Base-by-base conservation (phyloP, 2,113 vertebrate genomes). In the Xenopus laevis region DNA sequence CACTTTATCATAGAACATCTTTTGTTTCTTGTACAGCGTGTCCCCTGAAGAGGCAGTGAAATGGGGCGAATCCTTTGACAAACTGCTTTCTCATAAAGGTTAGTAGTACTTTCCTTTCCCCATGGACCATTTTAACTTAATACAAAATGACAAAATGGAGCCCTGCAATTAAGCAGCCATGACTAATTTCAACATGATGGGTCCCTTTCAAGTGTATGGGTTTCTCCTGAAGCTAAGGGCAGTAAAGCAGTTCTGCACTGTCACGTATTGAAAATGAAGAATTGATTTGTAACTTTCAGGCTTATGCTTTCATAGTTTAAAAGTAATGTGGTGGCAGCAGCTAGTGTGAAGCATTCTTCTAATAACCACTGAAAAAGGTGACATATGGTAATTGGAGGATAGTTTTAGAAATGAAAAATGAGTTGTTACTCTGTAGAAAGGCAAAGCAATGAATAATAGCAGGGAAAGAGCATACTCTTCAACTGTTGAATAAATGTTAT, bases 31-130 rank as follows among this genome's bases (percentile, higher is more conserved):
- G 53, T 79, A 68, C 89, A 98, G 95, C n/a, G 86, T 94, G 71
- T 84, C 92, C 78, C 83, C 89, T 64, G 94, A 95, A 83, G 88
- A 89, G 72, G 94, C 95, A 74, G 61, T 86, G 83, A 94, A 86
- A 80, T 98, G 97, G 97, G 90, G 91, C 44, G 90, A 95, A 86
- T 98, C 95, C 64, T 95, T 98, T 87, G 94, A 97, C 82, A 94
- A 93, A 60, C 87, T 98, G 71, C 92, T 98, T 81, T 94, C 89
- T 79, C 88, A 95, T 81, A 87, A 93, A 92, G 94, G 96, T 98
- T 84, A 86, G 94, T 91, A 60, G 11, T 5, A 74, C 68, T 72
- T 80, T 62, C 1, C 13, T 72, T 53, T 74, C 68, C 1, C 1
- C 60, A 57, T n/a, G 64, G 10, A 20, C 20, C 9, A 30, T 66